phyloP scores from a whole-genome alignment of 2,797 vertebrate species.

The Taenioides sp. region DNA sequence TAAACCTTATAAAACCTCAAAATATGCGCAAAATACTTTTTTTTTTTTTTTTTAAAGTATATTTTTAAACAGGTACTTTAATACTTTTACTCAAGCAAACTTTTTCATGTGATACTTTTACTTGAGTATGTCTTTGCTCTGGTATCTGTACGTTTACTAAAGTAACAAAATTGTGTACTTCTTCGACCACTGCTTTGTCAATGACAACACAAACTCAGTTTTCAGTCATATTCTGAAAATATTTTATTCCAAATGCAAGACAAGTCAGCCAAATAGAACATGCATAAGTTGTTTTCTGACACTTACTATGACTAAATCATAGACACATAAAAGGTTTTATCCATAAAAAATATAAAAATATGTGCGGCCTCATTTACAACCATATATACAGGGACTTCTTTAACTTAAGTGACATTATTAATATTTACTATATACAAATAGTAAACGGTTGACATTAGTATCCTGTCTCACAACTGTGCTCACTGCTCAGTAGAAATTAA shows the following conservation, averaged over 20 bases:
- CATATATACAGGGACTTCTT: slow-evolving; percentile 92
- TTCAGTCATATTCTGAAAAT: slow-evolving; percentile 66
- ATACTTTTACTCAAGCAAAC: too few relatives aligned
- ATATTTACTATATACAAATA: slow-evolving; percentile 80
- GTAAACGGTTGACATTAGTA: slow-evolving; percentile 68
- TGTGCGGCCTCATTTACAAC: slow-evolving; percentile 98
- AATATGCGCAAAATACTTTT: too few relatives aligned
- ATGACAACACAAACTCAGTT: slow-evolving; percentile 42
- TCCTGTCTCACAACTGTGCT: slow-evolving; percentile 55
- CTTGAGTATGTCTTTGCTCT: too few relatives aligned
- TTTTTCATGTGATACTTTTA: too few relatives aligned
- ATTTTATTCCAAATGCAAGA: slow-evolving; percentile 80
- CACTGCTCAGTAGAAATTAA: slow-evolving; percentile 54
- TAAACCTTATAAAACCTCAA: too few relatives aligned
- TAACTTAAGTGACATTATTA: slow-evolving; percentile 91
- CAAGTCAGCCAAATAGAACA: slow-evolving; percentile 75
- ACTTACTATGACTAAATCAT: slow-evolving; percentile 78
- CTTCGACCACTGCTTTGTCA: neutral
- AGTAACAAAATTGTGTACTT: too few relatives aligned
- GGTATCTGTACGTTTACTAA: too few relatives aligned
- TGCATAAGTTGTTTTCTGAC: slow-evolving; percentile 68
- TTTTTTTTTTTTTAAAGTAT: too few relatives aligned
- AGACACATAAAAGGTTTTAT: slow-evolving; percentile 94
- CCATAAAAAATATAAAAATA: slow-evolving; percentile 99
- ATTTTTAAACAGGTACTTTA: too few relatives aligned